These are phyloP conservation scores for Palloptera scutellata DNA, from an alignment of 2,888 invertebrate genomes.

Conservation along the genomic window DNA sequence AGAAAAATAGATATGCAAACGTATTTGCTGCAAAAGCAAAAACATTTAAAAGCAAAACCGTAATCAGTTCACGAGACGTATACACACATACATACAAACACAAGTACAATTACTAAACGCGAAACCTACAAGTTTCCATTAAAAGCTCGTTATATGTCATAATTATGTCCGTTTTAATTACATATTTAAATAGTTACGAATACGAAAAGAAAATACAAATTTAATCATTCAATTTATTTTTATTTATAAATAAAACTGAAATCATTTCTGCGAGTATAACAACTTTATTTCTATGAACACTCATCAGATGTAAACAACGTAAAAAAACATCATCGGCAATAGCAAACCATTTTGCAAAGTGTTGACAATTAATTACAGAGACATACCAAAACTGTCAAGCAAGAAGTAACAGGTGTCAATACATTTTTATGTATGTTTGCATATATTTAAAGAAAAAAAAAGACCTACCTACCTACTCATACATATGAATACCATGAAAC, in stretches of 20 bases:
- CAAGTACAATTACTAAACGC: too few species aligned
- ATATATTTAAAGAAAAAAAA: too few species aligned
- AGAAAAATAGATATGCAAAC: too few species aligned
- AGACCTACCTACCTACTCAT: background rate
- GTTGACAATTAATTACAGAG: background rate
- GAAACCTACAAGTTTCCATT: too few species aligned
- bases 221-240: background rate
- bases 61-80: too few species aligned
- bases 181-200: background rate
- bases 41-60: too few species aligned
- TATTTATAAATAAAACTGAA: background rate
- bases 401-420: background rate
- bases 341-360: background rate
- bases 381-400: background rate
- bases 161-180: constrained; percentile 4
- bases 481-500: background rate
- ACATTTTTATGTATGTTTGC: background rate
- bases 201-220: background rate
- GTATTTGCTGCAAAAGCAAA: too few species aligned
- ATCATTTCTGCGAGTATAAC: background rate
- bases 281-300: background rate
- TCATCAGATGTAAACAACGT: background rate
- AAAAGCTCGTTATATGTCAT: background rate
- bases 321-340: background rate
- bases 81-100: too few species aligned